Evolutionary conservation across 2,888 invertebrate species (phyloP).

Genomic region (Papilio demoleus): DNA sequence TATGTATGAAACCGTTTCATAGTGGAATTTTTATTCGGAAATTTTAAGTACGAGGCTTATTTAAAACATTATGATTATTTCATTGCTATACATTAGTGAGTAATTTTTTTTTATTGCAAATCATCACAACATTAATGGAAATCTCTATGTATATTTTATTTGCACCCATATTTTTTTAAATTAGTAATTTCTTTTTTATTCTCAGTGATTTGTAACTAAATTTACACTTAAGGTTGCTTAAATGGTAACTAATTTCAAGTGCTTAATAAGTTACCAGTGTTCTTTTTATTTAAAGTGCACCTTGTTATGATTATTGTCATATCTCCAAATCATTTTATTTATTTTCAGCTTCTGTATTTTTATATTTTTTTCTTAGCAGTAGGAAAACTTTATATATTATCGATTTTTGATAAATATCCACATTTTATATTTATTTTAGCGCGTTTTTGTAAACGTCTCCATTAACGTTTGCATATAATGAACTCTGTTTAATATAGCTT

Average conservation of each 20-base stretch:
- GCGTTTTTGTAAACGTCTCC: neutral
- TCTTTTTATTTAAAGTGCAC: neutral
- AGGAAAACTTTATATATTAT: neutral
- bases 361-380: neutral
- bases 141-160: too few species aligned
- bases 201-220: neutral
- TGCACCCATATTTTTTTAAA: too few species aligned
- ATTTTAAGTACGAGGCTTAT: neutral
- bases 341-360: neutral
- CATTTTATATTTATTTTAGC: neutral
- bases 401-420: neutral
- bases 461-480: neutral
- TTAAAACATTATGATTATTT: neutral
- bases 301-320: constrained; percentile 17
- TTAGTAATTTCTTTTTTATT: neutral
- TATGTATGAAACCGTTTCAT: neutral
- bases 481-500: neutral
- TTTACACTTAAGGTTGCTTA: neutral
- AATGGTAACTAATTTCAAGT: neutral
- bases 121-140: too few species aligned
- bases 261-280: neutral
- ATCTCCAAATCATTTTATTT: neutral
- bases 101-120: neutral
- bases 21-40: neutral
- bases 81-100: too few species aligned